A percentile compares a stretch with the other conserved stretches of the same genome.
These are phyloP conservation scores for Sarcophaga carnaria DNA, from an alignment of 2,888 invertebrate species.

Conservation along the genomic window DNA sequence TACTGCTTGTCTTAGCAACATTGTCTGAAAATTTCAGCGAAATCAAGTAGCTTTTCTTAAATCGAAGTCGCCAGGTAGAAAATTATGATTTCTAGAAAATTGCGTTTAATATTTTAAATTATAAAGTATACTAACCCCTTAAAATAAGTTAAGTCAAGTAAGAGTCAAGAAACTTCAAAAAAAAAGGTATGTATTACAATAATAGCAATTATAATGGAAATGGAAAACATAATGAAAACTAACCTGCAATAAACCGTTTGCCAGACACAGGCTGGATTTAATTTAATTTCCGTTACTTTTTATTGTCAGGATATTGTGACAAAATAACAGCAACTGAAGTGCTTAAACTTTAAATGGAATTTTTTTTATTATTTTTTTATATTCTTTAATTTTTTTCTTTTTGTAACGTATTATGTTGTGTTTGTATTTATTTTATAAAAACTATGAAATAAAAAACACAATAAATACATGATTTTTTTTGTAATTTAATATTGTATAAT, in stretches of 20 bases:
- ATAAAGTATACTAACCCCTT: too few species aligned
- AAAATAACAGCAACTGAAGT: not conserved
- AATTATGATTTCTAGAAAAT: too few species aligned
- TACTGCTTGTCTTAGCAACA: too few species aligned
- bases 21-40: too few species aligned
- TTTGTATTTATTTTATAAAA: constrained; percentile 50
- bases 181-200: constrained; percentile 6
- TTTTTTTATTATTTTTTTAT: not conserved
- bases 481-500: too few species aligned
- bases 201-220: not conserved
- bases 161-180: constrained; percentile 20
- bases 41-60: too few species aligned
- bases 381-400: not conserved
- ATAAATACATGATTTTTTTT: too few species aligned
- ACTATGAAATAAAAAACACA: constrained; percentile 19
- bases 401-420: constrained; percentile 45
- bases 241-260: constrained; percentile 11
- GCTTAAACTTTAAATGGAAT: not conserved
- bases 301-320: constrained; percentile 17
- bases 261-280: not conserved
- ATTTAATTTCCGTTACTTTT: constrained; percentile 34
- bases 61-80: too few species aligned
- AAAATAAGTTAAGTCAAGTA: too few species aligned
- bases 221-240: constrained; percentile 7
- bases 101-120: not conserved